These are phyloP conservation scores for Sceloporus tristichus DNA, from an alignment of 2,113 vertebrate genomes.

Conservation along the genomic window DNA sequence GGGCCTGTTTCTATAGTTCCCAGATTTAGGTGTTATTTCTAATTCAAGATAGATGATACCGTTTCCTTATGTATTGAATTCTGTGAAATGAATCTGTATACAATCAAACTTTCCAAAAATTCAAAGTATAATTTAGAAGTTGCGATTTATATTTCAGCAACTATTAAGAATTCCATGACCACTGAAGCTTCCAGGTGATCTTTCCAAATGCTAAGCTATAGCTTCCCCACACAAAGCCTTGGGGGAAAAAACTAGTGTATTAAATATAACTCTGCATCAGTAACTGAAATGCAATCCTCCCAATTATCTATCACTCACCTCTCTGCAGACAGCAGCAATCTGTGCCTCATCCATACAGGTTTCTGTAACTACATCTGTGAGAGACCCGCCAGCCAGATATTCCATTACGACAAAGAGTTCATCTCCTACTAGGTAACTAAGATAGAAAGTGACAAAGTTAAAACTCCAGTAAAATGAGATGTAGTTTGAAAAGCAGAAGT, in stretches of 20 bases:
- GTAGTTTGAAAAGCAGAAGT: background rate
- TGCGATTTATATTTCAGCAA: conserved; percentile 10
- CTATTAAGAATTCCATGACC: background rate
- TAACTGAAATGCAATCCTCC: background rate
- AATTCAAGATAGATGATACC: background rate
- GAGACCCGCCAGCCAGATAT: conserved; percentile 95
- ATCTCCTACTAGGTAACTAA: conserved; percentile 95
- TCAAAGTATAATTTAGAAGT: conserved; percentile 6
- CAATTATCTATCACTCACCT: conserved; percentile 77
- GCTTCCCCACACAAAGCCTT: background rate
- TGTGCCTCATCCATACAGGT: conserved; percentile 99
- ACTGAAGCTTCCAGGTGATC: background rate
- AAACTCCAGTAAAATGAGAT: background rate
- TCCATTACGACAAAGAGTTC: conserved; percentile 99
- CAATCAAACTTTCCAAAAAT: background rate
- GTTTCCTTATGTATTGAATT: background rate
- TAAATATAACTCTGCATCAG: background rate
- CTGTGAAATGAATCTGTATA: background rate
- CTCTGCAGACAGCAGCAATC: conserved; percentile 97
- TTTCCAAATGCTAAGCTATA: background rate
- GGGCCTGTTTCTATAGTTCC: background rate
- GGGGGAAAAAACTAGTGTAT: no score
- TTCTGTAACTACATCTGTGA: conserved; percentile 98
- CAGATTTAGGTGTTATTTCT: background rate
- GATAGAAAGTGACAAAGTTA: conserved; percentile 41